Evolutionary conservation across 2,888 invertebrate species (phyloP), one percentile per base, ranked within the genome.

Genomic region (Protodeltote pygarga): DNA sequence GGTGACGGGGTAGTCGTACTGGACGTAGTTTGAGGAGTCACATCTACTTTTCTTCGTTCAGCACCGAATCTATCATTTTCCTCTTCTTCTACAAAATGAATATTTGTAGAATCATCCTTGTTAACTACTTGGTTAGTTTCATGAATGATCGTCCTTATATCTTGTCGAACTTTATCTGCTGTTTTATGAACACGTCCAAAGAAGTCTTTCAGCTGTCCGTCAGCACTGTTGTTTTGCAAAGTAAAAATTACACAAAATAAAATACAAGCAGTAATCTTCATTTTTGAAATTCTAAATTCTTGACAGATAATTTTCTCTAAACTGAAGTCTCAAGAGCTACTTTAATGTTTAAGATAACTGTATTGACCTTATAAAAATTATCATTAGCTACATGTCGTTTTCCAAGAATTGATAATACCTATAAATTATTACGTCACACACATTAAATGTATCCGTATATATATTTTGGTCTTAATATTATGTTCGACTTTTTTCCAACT

Each of bases 221-320:
- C 59, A n/a, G 64, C 75, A 32, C 57, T 41, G 13, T 58, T 40
- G 62, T 39, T 66, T 32, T 70, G 52, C 8, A 74, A 45, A 21
- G 47, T 50, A 20, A 81, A 39, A 52, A 76, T 57, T 35, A 68
- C 44, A 64, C 67, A 80, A 45, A 73, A 71, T 23, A 73, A 49
- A 34, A 81, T 38, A 38, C 68, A 55, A 47, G 63, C 42, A 15
- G 34, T 64, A 13, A 71, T 29, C 51, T 79, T 84, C 83, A 85
- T 87, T 54, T 61, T 73, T 27, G 37, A 24, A 41, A 58, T 33
- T 9, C 16, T 45, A 39, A 38, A 34, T 40, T 46, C 58, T 54
- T 49, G 39, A 53, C 25, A 47, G 58, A 66, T 60, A 62, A 65
- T 51, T 64, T 71, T 64, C 51, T 63, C 49, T 46, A 32, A 51